A percentile compares a stretch with the other conserved stretches of the same genome.
phyloP scores from a whole-genome alignment of 1,140 invertebrate species.

The Pygmarrhopalites habei region DNA sequence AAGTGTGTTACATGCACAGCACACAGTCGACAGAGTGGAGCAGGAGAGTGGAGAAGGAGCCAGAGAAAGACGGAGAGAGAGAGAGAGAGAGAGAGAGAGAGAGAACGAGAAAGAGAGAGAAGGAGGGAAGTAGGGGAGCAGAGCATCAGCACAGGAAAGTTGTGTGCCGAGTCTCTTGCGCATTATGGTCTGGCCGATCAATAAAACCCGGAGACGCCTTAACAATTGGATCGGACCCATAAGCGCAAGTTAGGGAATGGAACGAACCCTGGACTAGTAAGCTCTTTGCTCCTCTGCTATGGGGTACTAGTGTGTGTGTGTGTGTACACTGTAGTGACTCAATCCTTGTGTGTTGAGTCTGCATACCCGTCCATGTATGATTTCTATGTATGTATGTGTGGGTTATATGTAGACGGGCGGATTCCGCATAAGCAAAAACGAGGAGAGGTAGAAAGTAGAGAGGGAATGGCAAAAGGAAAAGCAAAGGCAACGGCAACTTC shows the following conservation, averaged over 20 bases:
- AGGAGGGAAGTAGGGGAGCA: constrained; percentile 3
- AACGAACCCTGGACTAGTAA: neutral
- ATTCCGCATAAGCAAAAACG: too few species aligned
- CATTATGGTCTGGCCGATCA: constrained; percentile 30
- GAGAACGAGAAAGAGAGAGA: neutral
- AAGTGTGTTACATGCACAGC: constrained; percentile 8
- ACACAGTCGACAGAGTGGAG: neutral
- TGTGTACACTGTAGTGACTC: too few species aligned
- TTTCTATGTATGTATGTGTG: too few species aligned
- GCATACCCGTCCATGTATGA: too few species aligned
- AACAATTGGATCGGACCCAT: constrained; percentile 31
- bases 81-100: neutral
- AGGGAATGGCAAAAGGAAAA: too few species aligned
- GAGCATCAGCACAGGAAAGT: too few species aligned
- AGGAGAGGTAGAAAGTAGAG: too few species aligned
- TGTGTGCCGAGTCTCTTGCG: constrained; percentile 28
- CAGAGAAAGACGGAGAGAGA: neutral
- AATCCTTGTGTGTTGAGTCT: too few species aligned
- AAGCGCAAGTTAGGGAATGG: constrained; percentile 18
- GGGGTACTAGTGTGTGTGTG: too few species aligned
- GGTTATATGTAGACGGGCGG: too few species aligned
- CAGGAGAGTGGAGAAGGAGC: neutral
- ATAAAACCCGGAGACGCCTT: constrained; percentile 34
- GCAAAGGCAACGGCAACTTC: too few species aligned
- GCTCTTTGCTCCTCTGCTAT: too few species aligned